Percentiles rank a stretch among this genome's conserved stretches.
Evolutionary conservation across 2,113 vertebrate species (phyloP).

Genomic region (Corapipo altera): DNA sequence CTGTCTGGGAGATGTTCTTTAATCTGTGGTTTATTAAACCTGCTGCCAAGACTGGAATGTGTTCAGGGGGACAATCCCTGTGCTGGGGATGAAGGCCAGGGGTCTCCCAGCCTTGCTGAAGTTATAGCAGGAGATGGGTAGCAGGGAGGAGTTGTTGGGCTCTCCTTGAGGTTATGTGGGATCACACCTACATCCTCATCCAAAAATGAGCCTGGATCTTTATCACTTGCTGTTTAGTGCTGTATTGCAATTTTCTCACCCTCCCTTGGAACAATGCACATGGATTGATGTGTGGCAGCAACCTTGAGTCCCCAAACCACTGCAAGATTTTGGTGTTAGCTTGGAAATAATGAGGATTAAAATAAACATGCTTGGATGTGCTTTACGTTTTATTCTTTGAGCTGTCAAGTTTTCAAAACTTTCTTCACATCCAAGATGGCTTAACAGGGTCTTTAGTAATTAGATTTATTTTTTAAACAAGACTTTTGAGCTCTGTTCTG

Average conservation of each 20-base stretch:
- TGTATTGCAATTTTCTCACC: neutral
- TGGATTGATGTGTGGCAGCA: neutral
- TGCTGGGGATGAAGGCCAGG: neutral
- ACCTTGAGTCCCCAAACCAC: fast-evolving
- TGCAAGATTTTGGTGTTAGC: neutral
- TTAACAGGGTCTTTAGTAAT: neutral
- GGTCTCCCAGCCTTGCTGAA: neutral
- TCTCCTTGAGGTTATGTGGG: neutral
- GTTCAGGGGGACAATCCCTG: neutral
- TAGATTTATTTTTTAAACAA: neutral
- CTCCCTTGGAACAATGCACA: neutral
- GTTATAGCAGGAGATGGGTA: neutral
- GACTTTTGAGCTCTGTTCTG: neutral
- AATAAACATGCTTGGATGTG: neutral
- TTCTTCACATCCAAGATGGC: neutral
- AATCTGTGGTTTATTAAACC: neutral
- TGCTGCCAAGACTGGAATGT: neutral
- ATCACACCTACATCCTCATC: neutral
- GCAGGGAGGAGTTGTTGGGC: neutral
- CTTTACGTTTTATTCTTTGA: neutral
- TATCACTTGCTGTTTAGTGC: neutral
- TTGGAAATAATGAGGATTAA: neutral
- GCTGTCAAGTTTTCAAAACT: neutral
- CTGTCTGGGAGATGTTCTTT: neutral
- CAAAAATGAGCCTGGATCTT: neutral